Evolutionary conservation across 1,140 invertebrate genomes (phyloP), one percentile per base, ranked within the genome.

Genomic region (Zaprionus ghesquierei): DNA sequence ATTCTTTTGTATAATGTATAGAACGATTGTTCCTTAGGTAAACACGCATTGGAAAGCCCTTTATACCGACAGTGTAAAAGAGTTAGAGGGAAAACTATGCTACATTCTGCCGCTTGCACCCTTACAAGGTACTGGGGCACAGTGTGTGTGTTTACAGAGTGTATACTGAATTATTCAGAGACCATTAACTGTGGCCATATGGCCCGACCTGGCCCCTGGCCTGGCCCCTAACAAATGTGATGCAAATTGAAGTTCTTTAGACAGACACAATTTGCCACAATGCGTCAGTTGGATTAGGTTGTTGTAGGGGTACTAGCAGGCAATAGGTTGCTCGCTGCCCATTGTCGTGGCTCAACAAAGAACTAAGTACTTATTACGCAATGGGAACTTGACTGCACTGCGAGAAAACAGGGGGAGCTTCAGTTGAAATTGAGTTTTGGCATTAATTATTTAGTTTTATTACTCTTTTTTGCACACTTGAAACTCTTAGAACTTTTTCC

Each of bases 201-300:
- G 64, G 71, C 59, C 56, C 29, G 35, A 41, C 35, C 41, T 44
- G 13, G 13, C 29, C 13, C 27, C 27, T 29, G 6, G 9, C 6
- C 9, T 58, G 70, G 31, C 49, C 50, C 56, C 41, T 12, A 46
- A 22, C 58, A 50, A 38, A 41, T 35, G 38, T 29, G 55, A 72
- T 75, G 70, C 56, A 64, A 72, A 74, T 66, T 65, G 56, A 75
- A 71, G 60, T 63, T 72, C 38, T 59, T 27, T 50, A 33, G 61
- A 60, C 61, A 66, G 31, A 59, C 49, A 62, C n/a, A 64, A 64
- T 71, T 58, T 25, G 60, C 51, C 25, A 74, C 59, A 63, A 74
- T 70, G 66, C 58, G 58, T 27, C 60, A 69, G 63, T 64, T 64
- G 58, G 68, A 62, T 55, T 58, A 69, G n/a, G 5, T 41, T 15